phyloP scores from a whole-genome alignment of 2,113 vertebrate genomes.

The Carassius carassius region DNA sequence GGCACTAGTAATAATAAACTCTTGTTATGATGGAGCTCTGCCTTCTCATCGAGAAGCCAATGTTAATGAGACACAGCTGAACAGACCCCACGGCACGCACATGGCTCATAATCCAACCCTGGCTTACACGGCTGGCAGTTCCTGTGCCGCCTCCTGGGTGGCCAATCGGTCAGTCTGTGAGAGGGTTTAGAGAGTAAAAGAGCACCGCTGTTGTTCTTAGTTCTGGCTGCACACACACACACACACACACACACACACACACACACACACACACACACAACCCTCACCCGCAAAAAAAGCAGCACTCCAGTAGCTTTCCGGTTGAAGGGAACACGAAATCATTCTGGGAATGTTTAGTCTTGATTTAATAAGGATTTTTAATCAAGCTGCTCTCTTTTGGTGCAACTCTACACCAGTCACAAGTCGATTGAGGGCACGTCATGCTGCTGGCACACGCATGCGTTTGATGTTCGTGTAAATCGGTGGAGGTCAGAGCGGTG shows the following conservation, averaged over 20 bases:
- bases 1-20: conserved; percentile 63
- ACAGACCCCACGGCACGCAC: conserved; percentile 59
- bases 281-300: conserved; percentile 51
- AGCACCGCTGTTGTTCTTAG: conserved; percentile 51
- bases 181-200: conserved; percentile 44
- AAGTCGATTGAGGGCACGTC: conserved; percentile 42
- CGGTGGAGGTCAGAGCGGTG: conserved; percentile 6
- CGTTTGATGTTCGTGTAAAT: conserved; percentile 57
- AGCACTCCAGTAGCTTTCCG: conserved; percentile 27
- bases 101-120: conserved; percentile 75
- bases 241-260: conserved; percentile 26
- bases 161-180: conserved; percentile 56
- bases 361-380: conserved; percentile 55
- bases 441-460: conserved; percentile 41
- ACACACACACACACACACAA: conserved; percentile 50
- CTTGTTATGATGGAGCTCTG: conserved; percentile 61
- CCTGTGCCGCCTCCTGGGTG: conserved; percentile 76
- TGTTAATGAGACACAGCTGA: conserved; percentile 80
- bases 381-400: conserved; percentile 39
- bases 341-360: conserved; percentile 53
- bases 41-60: conserved; percentile 50
- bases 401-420: not conserved
- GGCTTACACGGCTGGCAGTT: conserved; percentile 76
- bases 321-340: conserved; percentile 25
- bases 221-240: conserved; percentile 42